Evolutionary conservation across 2,888 invertebrate species (phyloP), one percentile per base, ranked within the genome.

Genomic region (Drosophila monieri): DNA sequence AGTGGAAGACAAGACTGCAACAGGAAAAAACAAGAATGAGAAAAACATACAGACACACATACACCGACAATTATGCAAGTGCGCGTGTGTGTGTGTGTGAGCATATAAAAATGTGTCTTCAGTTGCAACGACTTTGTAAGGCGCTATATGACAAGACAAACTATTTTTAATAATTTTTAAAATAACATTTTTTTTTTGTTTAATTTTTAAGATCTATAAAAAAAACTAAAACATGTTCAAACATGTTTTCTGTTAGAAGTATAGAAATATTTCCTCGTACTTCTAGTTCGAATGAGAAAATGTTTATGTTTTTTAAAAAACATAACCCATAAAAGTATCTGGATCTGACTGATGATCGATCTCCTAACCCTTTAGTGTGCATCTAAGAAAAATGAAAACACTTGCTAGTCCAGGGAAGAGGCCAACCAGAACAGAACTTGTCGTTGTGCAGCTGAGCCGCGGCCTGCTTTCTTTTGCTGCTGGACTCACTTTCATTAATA

Each of bases 401-500:
- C 62, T 61, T 62, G 62, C 27, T n/a, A 49, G 1, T n/a, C 32
- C 10, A 27, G 15, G 61, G 32, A 12, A 25, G 43, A n/a, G n/a
- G 6, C 35, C 6, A 14, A 2, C 35, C 39, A 23, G 65, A 51
- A 46, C 44, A 66, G 68, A 67, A 57, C 70, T 73, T 70, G 56
- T 73, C 75, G 52, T 60, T 55, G 47, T 66, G 66, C 73, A 58
- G 68, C 68, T 69, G 62, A 57, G 52, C 61, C 60, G 30, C 60
- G 60, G 60, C 85, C 66, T 79, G 81, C 85, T 80, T 83, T 80
- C 81, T 86, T 86, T 75, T 83, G 80, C 83, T 65, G 80, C 85
- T 86, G 85, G 78, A 87, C 81, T 81, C 81, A 81, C 81, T 81
- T 81, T 81, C 81, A 81, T 81, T 81, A 85, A 87, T 74, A 85